Evolutionary conservation across 2,797 vertebrate genomes (phyloP).

Genomic region (Gorsachius magnificus): DNA sequence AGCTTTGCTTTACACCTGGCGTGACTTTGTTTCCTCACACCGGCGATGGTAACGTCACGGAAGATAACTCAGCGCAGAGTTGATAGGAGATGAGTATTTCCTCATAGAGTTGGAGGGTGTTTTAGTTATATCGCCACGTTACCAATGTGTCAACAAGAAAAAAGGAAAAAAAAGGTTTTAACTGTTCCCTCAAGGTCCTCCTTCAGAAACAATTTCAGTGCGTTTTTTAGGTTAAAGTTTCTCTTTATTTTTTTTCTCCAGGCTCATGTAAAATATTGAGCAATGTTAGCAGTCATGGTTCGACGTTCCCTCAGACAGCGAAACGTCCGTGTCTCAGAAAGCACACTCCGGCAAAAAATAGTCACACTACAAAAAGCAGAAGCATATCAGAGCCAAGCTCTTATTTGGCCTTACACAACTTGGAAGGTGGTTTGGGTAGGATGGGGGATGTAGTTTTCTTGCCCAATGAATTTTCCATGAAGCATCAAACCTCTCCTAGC

Average conservation of each 20-base stretch:
- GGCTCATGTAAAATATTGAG: background rate
- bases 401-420: background rate
- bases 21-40: accelerated
- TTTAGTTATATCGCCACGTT: background rate
- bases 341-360: background rate
- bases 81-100: background rate
- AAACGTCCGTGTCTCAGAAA: background rate
- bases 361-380: background rate
- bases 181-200: background rate
- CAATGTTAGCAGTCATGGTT: background rate
- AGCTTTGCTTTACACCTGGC: background rate
- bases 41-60: background rate
- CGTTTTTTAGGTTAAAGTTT: background rate
- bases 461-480: background rate
- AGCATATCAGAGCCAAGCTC: background rate
- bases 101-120: background rate
- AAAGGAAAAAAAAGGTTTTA: background rate
- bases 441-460: background rate
- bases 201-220: background rate
- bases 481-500: background rate
- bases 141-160: background rate
- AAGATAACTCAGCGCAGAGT: background rate
- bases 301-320: background rate
- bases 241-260: background rate
- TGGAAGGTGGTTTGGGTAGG: background rate